Evolutionary conservation across 2,797 vertebrate genomes (phyloP).

Genomic region (Lutjanus argentimaculatus): DNA sequence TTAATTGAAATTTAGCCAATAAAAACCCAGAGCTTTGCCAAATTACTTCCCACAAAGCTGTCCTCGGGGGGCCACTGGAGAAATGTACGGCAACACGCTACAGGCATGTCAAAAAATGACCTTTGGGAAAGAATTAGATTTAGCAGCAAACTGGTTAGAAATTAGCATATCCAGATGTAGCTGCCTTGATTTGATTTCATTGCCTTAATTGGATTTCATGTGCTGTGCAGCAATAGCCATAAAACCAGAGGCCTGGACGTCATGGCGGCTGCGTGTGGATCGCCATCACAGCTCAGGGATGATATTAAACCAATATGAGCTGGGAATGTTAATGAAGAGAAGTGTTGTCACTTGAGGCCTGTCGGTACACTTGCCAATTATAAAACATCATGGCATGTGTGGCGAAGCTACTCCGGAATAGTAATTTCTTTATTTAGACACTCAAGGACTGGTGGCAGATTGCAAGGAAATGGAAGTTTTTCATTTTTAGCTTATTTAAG

Average conservation of each 20-base stretch:
- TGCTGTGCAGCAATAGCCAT: conserved; percentile 60
- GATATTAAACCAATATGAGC: conserved; percentile 63
- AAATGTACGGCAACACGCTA: conserved; percentile 60
- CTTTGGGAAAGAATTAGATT: conserved; percentile 79
- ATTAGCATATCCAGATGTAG: conserved; percentile 85
- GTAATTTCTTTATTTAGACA: conserved; percentile 65
- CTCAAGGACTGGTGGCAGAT: conserved; percentile 22
- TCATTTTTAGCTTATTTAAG: neutral
- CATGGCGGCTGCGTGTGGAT: conserved; percentile 25
- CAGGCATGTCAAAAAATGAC: conserved; percentile 81
- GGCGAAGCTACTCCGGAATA: conserved; percentile 37
- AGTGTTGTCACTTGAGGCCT: conserved; percentile 57
- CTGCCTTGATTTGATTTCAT: conserved; percentile 80
- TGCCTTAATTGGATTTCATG: conserved; percentile 84
- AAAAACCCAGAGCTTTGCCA: conserved; percentile 64
- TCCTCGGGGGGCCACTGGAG: conserved; percentile 57
- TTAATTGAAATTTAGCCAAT: conserved; percentile 80
- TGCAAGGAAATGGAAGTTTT: conserved; percentile 21
- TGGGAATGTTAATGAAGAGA: conserved; percentile 74
- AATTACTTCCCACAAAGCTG: conserved; percentile 67
- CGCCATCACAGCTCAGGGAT: conserved; percentile 35
- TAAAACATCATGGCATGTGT: conserved; percentile 31
- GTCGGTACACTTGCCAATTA: conserved; percentile 66
- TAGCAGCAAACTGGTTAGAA: conserved; percentile 62
- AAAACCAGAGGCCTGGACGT: conserved; percentile 59